phyloP scores from a whole-genome alignment of 2,113 vertebrate genomes.

The Anseranas semipalmata region DNA sequence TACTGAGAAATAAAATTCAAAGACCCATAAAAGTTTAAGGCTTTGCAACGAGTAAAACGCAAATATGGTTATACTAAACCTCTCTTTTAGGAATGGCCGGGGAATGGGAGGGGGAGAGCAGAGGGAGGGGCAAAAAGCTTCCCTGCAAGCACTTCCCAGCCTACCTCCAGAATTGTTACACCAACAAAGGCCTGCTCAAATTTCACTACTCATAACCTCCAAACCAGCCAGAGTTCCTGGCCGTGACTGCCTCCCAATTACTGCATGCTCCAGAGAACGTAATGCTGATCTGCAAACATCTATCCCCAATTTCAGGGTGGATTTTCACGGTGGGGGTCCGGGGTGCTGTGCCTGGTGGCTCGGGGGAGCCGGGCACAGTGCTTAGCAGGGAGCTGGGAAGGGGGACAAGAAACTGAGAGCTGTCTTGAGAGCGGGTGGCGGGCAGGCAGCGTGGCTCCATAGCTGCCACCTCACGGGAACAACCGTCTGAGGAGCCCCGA shows the following conservation, averaged over 20 bases:
- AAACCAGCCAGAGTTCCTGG: neutral
- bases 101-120: neutral
- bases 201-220: conserved; percentile 33
- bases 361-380: rapidly evolving
- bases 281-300: neutral
- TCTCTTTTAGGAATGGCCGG: neutral
- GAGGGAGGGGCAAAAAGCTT: neutral
- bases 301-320: neutral
- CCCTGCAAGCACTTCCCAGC: neutral
- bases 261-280: neutral
- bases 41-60: neutral
- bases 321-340: neutral
- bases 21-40: neutral
- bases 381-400: neutral
- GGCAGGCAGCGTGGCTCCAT: rapidly evolving
- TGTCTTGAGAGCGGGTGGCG: neutral
- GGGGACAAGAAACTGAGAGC: neutral
- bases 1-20: neutral
- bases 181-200: conserved; percentile 40
- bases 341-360: neutral
- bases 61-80: neutral
- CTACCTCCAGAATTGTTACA: conserved; percentile 38
- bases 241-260: neutral
- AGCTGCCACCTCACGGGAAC: neutral
- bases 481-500: neutral